These are phyloP conservation scores for Homarus americanus DNA, from an alignment of 1,140 invertebrate species.

Conservation along the genomic window DNA sequence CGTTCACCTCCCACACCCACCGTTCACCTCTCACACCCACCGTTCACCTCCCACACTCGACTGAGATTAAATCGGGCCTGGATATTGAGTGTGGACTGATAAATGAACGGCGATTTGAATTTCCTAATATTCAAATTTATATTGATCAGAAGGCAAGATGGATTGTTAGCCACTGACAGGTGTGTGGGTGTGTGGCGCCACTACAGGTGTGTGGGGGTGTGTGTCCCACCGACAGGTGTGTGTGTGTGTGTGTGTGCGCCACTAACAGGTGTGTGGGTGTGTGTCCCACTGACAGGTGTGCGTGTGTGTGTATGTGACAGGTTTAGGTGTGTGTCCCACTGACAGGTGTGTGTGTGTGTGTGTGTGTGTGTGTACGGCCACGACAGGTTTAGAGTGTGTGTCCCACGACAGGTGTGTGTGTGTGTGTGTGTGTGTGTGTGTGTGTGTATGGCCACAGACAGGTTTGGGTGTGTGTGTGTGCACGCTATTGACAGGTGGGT, in stretches of 20 bases:
- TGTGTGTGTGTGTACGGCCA: background rate
- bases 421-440: background rate
- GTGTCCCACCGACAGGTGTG: background rate
- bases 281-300: background rate
- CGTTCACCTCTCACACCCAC: no score
- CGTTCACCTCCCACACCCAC: no score
- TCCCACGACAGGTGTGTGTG: background rate
- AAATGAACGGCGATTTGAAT: background rate
- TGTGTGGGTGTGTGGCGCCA: background rate
- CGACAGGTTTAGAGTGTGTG: background rate
- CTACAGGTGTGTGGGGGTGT: background rate
- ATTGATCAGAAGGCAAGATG: background rate
- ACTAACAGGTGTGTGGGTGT: background rate
- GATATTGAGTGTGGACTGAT: slow-evolving; percentile 5
- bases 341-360: background rate
- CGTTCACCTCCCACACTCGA: background rate
- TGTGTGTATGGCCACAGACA: background rate
- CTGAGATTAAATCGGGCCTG: background rate
- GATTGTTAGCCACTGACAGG: background rate
- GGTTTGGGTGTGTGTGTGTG: background rate
- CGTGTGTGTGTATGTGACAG: background rate
- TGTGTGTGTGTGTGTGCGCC: background rate
- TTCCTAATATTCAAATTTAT: slow-evolving; percentile 16
- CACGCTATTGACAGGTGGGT: background rate
- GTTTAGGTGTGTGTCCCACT: no score